Conservation (phyloP, 2,113 vertebrate genomes). For the Cyprinodon tularosa region DNA sequence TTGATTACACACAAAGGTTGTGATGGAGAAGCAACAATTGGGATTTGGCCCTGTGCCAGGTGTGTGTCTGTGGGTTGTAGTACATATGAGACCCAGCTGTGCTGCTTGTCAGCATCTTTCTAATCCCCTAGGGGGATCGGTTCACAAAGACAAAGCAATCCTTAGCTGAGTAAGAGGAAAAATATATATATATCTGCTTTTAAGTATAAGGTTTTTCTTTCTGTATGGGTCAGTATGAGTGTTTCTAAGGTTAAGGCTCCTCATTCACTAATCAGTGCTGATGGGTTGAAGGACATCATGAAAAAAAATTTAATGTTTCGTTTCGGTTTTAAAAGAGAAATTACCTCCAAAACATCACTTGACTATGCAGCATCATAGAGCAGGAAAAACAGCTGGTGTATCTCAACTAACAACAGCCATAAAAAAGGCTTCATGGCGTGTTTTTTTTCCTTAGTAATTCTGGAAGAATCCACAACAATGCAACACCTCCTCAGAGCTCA, state of each 20-base stretch:
- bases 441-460: background rate
- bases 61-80: constrained; percentile 14
- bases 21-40: constrained; percentile 56
- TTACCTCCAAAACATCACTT: too few species aligned
- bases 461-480: background rate
- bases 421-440: too few species aligned
- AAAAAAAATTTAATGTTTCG: too few species aligned
- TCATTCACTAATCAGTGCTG: too few species aligned
- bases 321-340: too few species aligned
- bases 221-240: background rate
- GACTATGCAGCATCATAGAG: too few species aligned
- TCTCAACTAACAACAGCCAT: background rate
- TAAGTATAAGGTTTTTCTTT: background rate
- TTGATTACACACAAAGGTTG: constrained; percentile 67
- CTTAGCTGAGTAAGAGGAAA: too few species aligned
- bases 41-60: constrained; percentile 33
- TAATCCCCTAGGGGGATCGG: constrained; percentile 42
- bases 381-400: too few species aligned
- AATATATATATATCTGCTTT: too few species aligned
- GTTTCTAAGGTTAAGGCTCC: background rate
- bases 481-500: background rate
- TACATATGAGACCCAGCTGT: constrained; percentile 43
- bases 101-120: constrained; percentile 44
- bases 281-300: too few species aligned
- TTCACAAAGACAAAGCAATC: background rate